phyloP scores from a whole-genome alignment of 2,888 invertebrate species.

The Leucania comma region DNA sequence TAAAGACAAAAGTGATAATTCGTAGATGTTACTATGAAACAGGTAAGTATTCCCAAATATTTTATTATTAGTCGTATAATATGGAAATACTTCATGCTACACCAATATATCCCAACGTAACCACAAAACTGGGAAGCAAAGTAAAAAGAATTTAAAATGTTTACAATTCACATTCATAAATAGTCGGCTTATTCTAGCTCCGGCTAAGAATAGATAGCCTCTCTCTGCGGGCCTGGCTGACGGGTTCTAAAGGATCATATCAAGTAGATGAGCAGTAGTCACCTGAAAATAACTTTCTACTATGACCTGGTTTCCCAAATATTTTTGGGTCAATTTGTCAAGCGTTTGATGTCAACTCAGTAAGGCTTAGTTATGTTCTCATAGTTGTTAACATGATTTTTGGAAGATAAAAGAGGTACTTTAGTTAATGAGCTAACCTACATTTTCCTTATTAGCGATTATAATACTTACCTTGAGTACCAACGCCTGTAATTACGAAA shows the following conservation, averaged over 20 bases:
- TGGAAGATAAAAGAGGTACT: neutral
- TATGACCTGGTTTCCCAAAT: conserved; percentile 42
- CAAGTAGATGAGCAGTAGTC: conserved; percentile 38
- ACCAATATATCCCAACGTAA: neutral
- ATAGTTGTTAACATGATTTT: conserved; percentile 6
- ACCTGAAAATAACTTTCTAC: conserved; percentile 37
- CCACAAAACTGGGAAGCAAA: neutral
- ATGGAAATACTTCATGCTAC: neutral
- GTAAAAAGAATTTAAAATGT: conserved; percentile 11
- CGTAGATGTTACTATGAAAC: too few relatives aligned
- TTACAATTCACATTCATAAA: conserved; percentile 17
- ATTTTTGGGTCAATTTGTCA: conserved; percentile 41
- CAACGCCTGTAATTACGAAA: neutral
- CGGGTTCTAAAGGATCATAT: conserved; percentile 42
- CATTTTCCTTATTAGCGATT: neutral
- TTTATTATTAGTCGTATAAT: neutral
- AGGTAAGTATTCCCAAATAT: neutral
- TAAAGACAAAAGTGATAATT: too few relatives aligned
- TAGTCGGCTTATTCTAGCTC: neutral
- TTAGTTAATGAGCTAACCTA: neutral
- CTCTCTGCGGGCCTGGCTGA: conserved; percentile 4
- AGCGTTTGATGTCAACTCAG: conserved; percentile 14
- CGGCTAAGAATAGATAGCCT: conserved; percentile 27
- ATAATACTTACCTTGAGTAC: neutral
- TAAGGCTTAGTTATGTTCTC: neutral